Conservation (phyloP, 2,888 invertebrate species). For the Macropis europaea region DNA sequence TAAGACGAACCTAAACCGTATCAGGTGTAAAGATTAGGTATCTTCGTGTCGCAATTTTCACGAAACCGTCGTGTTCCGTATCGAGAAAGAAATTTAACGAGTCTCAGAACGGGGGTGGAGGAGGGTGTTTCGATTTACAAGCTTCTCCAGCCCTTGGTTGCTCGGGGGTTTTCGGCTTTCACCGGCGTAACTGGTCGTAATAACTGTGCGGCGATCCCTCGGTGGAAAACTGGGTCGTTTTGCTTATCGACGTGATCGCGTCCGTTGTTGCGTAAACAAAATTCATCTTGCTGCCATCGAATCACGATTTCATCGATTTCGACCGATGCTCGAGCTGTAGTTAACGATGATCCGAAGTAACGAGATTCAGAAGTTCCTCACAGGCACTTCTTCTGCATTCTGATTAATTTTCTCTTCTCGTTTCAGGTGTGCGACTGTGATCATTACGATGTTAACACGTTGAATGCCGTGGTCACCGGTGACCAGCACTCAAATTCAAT, state of each 20-base stretch:
- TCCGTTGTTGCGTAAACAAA: slow-evolving; percentile 15
- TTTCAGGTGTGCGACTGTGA: too few species aligned
- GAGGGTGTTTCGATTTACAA: slow-evolving; percentile 47
- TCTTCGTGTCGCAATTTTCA: slow-evolving; percentile 18
- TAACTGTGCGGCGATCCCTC: slow-evolving; percentile 25
- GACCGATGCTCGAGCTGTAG: too few species aligned
- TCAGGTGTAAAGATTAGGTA: slow-evolving; percentile 15
- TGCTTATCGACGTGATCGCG: slow-evolving; percentile 27
- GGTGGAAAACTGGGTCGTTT: slow-evolving; percentile 50
- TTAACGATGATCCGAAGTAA: too few species aligned
- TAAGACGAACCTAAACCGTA: background rate
- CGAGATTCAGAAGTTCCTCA: too few species aligned
- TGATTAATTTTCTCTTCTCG: too few species aligned
- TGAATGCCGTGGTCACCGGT: too few species aligned
- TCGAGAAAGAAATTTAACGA: slow-evolving; percentile 60
- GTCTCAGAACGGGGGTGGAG: slow-evolving; percentile 53
- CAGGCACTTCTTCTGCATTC: too few species aligned
- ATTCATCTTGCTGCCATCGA: background rate
- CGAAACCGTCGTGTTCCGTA: slow-evolving; percentile 17
- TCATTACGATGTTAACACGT: too few species aligned
- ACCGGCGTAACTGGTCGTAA: slow-evolving; percentile 44
- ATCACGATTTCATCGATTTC: background rate
- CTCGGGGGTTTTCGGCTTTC: slow-evolving; percentile 38
- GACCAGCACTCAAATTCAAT: too few species aligned
- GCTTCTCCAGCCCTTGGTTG: slow-evolving; percentile 1